A percentile compares a stretch with the other conserved stretches of the same genome.
Evolutionary conservation across 2,888 invertebrate species (phyloP).

Genomic region (Drosophila emarginata): DNA sequence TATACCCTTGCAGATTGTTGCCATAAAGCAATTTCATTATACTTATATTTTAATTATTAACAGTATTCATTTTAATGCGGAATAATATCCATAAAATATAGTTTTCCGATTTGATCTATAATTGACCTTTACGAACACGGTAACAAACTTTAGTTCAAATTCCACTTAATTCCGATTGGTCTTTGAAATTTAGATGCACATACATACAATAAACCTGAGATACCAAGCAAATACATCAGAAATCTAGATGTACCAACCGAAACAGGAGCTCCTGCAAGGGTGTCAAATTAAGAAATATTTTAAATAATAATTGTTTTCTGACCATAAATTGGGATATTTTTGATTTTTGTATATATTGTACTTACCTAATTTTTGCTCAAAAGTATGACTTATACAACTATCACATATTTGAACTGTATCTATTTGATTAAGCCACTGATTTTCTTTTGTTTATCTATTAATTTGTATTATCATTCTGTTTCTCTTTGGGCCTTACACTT

Average conservation of each 20-base stretch:
- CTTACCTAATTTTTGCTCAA: background rate
- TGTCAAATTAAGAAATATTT: conserved; percentile 6
- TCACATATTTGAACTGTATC: background rate
- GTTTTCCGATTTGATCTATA: too few relatives aligned
- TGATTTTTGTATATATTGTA: background rate
- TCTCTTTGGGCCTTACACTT: background rate
- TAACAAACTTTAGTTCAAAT: too few relatives aligned
- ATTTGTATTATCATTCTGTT: conserved; percentile 20
- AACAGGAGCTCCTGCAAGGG: background rate
- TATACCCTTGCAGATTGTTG: background rate
- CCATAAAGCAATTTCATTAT: too few relatives aligned
- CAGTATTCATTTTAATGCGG: too few relatives aligned
- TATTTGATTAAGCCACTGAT: background rate
- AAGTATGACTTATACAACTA: background rate
- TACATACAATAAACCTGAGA: too few relatives aligned
- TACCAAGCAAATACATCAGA: too few relatives aligned
- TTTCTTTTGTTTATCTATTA: conserved; percentile 23
- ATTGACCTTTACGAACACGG: too few relatives aligned
- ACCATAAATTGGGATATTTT: conserved; percentile 14
- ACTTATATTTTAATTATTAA: too few relatives aligned
- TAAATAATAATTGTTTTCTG: conserved; percentile 12
- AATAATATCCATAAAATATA: too few relatives aligned
- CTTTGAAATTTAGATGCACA: too few relatives aligned
- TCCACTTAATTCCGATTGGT: too few relatives aligned
- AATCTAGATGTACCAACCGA: too few relatives aligned